These are phyloP conservation scores for Spisula subtruncata DNA, from an alignment of 2,888 invertebrate species.

Conservation along the genomic window DNA sequence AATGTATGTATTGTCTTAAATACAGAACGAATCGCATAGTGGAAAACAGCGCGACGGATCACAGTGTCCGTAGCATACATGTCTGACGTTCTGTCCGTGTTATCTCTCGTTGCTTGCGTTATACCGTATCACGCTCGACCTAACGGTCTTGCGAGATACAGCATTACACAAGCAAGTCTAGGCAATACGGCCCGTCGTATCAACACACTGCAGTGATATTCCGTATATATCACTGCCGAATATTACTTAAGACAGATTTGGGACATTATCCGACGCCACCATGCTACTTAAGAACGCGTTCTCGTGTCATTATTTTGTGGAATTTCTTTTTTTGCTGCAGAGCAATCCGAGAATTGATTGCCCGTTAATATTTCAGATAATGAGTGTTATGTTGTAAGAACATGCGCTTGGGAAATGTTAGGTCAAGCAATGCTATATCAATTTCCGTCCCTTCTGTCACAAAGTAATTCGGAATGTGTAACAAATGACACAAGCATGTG, in stretches of 20 bases:
- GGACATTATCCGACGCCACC: not conserved
- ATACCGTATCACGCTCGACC: too few relatives aligned
- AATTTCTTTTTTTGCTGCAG: not conserved
- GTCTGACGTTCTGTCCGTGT: too few relatives aligned
- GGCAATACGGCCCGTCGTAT: too few relatives aligned
- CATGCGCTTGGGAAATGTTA: not conserved
- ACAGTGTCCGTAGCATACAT: too few relatives aligned
- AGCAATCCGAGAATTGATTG: not conserved
- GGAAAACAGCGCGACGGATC: too few relatives aligned
- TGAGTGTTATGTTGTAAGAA: not conserved
- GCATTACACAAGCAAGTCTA: too few relatives aligned
- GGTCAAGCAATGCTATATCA: not conserved
- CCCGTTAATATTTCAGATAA: not conserved
- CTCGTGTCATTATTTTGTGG: not conserved
- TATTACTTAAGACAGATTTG: not conserved
- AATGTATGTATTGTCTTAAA: too few relatives aligned
- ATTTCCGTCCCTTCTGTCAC: not conserved
- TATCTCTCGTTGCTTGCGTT: too few relatives aligned
- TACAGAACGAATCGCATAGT: too few relatives aligned
- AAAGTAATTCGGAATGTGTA: not conserved
- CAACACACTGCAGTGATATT: too few relatives aligned
- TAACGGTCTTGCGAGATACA: too few relatives aligned
- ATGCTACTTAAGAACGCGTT: not conserved
- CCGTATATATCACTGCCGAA: not conserved
- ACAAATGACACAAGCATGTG: not conserved